These are phyloP conservation scores for Drosophila incognita DNA, from an alignment of 2,888 invertebrate genomes.

Conservation along the genomic window DNA sequence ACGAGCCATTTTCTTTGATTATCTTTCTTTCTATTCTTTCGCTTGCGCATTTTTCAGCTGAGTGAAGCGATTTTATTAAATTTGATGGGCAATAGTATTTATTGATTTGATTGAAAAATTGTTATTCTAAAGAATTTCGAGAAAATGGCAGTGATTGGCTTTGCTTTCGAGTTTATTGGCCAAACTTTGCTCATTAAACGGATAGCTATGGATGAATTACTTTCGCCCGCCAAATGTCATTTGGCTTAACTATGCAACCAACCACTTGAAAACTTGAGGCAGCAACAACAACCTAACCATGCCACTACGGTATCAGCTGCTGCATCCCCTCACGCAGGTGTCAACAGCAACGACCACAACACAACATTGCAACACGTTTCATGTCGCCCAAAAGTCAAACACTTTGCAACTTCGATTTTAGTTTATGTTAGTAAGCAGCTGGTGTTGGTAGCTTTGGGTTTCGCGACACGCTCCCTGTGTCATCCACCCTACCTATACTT, in stretches of 20 bases:
- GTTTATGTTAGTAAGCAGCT: constrained; percentile 25
- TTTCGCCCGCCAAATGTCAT: constrained; percentile 13
- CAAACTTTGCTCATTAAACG: constrained; percentile 60
- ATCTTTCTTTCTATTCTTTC: constrained; percentile 9
- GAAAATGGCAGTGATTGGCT: constrained; percentile 15
- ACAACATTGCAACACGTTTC: constrained; percentile 12
- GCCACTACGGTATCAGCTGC: constrained; percentile 15
- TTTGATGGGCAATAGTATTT: constrained; percentile 19
- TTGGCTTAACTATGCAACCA: constrained; percentile 43
- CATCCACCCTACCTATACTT: constrained; percentile 5
- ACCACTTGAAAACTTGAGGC: constrained; percentile 54
- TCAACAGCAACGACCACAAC: constrained; percentile 28
- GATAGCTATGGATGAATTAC: constrained; percentile 22
- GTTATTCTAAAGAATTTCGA: constrained; percentile 18
- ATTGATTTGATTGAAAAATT: constrained; percentile 49
- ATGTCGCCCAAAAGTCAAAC: constrained; percentile 40
- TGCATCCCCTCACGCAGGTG: constrained; percentile 48
- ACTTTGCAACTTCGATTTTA: constrained; percentile 41
- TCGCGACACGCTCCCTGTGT: constrained; percentile 52
- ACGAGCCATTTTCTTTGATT: constrained; percentile 11
- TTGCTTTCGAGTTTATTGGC: not conserved
- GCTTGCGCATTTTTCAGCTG: constrained; percentile 43
- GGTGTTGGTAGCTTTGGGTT: constrained; percentile 32
- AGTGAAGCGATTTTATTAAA: constrained; percentile 55
- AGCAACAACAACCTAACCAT: constrained; percentile 4